A percentile compares a stretch with the other conserved stretches of the same genome.
These are phyloP conservation scores for Sceloporus undulatus DNA, from an alignment of 2,113 vertebrate genomes.

Conservation along the genomic window DNA sequence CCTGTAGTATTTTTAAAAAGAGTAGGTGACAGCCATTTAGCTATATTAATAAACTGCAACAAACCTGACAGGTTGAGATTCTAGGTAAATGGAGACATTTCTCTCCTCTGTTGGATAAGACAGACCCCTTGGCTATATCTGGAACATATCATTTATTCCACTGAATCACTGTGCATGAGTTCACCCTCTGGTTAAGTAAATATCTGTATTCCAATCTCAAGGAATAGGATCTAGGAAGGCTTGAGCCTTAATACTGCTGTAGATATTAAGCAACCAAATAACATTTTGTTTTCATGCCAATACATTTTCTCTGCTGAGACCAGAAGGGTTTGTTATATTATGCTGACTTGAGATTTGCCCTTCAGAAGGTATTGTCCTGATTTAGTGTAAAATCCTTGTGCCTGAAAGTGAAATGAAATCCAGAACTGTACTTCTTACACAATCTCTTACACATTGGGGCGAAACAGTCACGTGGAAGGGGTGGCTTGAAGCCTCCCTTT, in stretches of 20 bases:
- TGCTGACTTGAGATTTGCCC: not conserved
- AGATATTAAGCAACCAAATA: not conserved
- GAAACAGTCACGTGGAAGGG: no score
- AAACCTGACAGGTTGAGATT: no score
- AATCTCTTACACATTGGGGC: not conserved
- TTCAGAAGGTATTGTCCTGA: not conserved
- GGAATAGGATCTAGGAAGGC: not conserved
- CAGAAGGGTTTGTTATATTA: not conserved
- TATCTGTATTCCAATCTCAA: not conserved
- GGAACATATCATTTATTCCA: not conserved
- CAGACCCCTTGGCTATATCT: not conserved
- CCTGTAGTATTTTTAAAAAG: not conserved
- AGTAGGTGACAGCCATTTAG: not conserved
- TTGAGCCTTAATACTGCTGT: no score
- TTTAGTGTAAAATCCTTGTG: not conserved
- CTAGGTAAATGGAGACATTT: not conserved
- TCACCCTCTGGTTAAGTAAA: not conserved
- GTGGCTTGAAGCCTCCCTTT: no score
- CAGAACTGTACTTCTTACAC: not conserved
- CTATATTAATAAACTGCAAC: not conserved
- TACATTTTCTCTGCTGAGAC: not conserved
- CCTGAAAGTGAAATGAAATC: not conserved
- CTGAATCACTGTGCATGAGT: not conserved
- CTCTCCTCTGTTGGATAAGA: not conserved
- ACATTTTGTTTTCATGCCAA: not conserved